phyloP scores from a whole-genome alignment of 2,888 invertebrate genomes.

The Ichneumoninae sp. region DNA sequence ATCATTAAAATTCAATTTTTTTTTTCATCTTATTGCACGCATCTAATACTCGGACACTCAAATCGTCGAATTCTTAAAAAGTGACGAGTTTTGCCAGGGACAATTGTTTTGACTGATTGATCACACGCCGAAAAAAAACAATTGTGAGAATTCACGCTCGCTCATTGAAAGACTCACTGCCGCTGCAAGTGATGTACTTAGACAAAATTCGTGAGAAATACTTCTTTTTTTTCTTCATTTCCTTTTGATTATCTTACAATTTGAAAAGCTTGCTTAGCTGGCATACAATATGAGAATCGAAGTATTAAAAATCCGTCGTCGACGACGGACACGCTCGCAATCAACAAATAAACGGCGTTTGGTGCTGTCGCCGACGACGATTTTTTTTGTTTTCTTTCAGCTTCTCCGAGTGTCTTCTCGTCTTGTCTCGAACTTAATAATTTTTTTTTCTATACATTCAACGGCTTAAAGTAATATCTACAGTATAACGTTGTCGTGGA shows the following conservation, averaged over 20 bases:
- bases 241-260: conserved; percentile 51
- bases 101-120: conserved; percentile 35
- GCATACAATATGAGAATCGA: conserved; percentile 42
- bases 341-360: conserved; percentile 11
- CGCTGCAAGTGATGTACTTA: conserved; percentile 48
- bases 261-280: conserved; percentile 39
- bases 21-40: conserved; percentile 61
- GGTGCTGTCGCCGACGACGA: conserved; percentile 44
- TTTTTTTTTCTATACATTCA: conserved; percentile 83
- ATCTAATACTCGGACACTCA: conserved; percentile 48
- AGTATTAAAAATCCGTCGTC: conserved; percentile 27
- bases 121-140: conserved; percentile 12
- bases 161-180: background rate
- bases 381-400: conserved; percentile 3
- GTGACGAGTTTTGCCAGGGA: conserved; percentile 19
- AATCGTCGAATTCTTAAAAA: conserved; percentile 27
- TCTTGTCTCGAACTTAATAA: conserved; percentile 7
- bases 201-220: conserved; percentile 35
- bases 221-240: background rate
- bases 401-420: conserved; percentile 55
- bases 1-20: conserved; percentile 38
- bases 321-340: conserved; percentile 21
- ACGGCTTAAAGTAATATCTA: conserved; percentile 92
- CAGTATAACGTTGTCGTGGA: conserved; percentile 92
- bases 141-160: conserved; percentile 2